These are phyloP conservation scores for Anguilla pacifica DNA, from an alignment of 2,797 vertebrate genomes.

Conservation along the genomic window DNA sequence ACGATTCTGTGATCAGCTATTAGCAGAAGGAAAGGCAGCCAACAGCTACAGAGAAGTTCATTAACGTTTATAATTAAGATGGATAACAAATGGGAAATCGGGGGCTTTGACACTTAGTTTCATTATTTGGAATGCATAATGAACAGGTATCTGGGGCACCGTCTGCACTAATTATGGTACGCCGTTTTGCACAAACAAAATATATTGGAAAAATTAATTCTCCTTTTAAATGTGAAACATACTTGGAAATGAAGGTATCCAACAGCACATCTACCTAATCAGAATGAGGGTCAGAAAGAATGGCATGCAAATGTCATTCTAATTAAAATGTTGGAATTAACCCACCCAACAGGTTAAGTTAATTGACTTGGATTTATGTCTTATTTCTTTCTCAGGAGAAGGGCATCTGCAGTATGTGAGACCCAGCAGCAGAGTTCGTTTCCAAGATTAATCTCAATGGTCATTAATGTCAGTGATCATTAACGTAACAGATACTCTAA, in stretches of 20 bases:
- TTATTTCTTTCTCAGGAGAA: background rate
- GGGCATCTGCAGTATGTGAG: background rate
- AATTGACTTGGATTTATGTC: background rate
- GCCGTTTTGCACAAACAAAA: slow-evolving; percentile 35
- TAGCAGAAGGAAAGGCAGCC: slow-evolving; percentile 40
- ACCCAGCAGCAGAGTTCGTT: background rate
- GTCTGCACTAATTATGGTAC: slow-evolving; percentile 46
- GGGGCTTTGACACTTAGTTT: slow-evolving; percentile 57
- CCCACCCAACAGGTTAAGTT: slow-evolving; percentile 14
- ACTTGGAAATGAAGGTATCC: slow-evolving; percentile 35
- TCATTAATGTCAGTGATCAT: background rate
- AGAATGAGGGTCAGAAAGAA: slow-evolving; percentile 21
- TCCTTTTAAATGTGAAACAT: slow-evolving; percentile 57
- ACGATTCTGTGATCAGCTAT: slow-evolving; percentile 28
- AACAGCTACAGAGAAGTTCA: slow-evolving; percentile 50
- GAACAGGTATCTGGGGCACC: slow-evolving; percentile 41
- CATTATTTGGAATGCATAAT: slow-evolving; percentile 56
- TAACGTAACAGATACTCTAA: background rate
- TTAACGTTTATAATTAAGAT: slow-evolving; percentile 62
- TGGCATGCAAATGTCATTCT: slow-evolving; percentile 35
- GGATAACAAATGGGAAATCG: slow-evolving; percentile 53
- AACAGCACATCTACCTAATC: slow-evolving; percentile 41
- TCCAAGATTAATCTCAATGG: background rate
- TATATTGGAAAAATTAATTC: slow-evolving; percentile 45
- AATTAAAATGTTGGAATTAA: slow-evolving; percentile 47